These are phyloP conservation scores for Lagorchestes hirsutus DNA, from an alignment of 2,797 vertebrate genomes.

Conservation along the genomic window DNA sequence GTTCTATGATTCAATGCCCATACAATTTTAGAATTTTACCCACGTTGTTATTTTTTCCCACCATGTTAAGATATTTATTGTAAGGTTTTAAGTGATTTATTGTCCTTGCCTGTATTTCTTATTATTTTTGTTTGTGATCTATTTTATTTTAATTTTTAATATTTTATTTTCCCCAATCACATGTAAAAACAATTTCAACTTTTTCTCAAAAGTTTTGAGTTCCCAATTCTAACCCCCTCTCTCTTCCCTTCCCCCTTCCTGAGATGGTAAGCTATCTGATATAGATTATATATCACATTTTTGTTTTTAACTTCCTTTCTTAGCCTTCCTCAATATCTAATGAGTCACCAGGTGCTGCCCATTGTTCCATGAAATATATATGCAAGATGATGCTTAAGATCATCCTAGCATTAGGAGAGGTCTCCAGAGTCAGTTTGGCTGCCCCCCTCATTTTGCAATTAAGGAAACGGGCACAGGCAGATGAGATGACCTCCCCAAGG, in stretches of 20 bases:
- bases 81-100: background rate
- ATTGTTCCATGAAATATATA: background rate
- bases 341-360: background rate
- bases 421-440: background rate
- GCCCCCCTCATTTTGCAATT: background rate
- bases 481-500: background rate
- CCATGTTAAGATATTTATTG: background rate
- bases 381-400: background rate
- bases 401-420: background rate
- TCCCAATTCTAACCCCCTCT: background rate
- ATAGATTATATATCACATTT: background rate
- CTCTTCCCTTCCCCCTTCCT: no score
- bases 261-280: background rate
- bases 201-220: background rate
- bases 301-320: background rate
- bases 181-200: background rate
- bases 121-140: background rate
- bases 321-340: background rate
- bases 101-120: background rate
- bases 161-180: background rate
- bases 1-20: background rate
- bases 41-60: background rate
- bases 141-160: background rate
- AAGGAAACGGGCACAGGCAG: background rate
- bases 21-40: background rate